These are phyloP conservation scores for Cladorhizidae sp. DNA, from an alignment of 37 sponge, comb jelly and placozoan genomes.

Conservation along the genomic window DNA sequence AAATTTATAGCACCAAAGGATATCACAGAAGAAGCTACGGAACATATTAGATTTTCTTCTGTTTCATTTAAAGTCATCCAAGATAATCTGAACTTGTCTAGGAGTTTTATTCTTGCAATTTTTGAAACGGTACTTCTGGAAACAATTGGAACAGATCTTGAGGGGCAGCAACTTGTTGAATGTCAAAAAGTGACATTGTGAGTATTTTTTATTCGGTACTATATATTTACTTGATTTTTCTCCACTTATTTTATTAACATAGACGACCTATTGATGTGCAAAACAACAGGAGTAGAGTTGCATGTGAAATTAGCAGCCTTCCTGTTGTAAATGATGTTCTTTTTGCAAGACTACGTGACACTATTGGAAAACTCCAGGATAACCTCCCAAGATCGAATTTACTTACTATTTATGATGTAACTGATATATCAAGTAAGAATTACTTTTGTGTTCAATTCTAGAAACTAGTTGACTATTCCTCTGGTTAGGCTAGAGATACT, in stretches of 20 bases:
- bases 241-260: not conserved
- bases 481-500: too few species aligned
- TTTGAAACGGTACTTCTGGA: conserved; percentile 1
- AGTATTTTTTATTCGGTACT: not conserved
- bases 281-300: not conserved
- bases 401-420: not conserved
- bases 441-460: not conserved
- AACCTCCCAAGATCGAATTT: conserved; percentile 2
- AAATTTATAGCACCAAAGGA: not conserved
- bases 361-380: not conserved
- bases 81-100: not conserved
- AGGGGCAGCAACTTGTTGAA: not conserved
- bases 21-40: not conserved
- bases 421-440: conserved; percentile 1
- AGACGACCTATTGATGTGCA: conserved; percentile 3
- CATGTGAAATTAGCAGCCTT: not conserved
- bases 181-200: conserved; percentile 2
- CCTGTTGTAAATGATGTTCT: not conserved
- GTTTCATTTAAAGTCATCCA: not conserved
- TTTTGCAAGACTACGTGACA: not conserved
- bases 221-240: not conserved
- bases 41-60: not conserved
- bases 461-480: not conserved
- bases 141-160: conserved; percentile 6
- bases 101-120: not conserved